Evolutionary conservation across 2,888 invertebrate genomes (phyloP).

Genomic region (Tetragonisca angustula): DNA sequence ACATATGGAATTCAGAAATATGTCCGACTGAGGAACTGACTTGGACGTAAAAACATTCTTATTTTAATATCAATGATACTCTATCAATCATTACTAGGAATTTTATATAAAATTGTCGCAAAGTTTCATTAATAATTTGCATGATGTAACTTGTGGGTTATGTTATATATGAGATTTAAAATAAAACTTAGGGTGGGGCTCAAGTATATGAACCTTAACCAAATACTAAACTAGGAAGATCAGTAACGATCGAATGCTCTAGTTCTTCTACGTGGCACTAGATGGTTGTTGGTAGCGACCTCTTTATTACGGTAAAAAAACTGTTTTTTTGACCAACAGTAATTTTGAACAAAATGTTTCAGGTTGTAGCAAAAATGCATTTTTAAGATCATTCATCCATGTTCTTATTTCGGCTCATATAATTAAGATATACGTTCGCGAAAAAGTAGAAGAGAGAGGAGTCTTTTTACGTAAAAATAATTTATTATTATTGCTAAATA

Average conservation of each 20-base stretch:
- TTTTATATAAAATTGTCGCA: not conserved
- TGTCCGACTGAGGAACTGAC: not conserved
- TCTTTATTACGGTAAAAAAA: constrained; percentile 57
- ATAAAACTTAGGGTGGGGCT: constrained; percentile 71
- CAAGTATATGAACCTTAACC: constrained; percentile 64
- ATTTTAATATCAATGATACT: not conserved
- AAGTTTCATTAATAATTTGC: not conserved
- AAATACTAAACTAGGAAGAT: constrained; percentile 74
- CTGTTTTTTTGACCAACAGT: constrained; percentile 11
- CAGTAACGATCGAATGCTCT: constrained; percentile 75
- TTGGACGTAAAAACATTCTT: not conserved
- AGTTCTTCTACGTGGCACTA: constrained; percentile 71
- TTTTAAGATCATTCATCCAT: not conserved
- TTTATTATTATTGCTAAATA: not conserved
- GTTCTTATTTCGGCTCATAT: not conserved
- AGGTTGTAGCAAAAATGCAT: not conserved
- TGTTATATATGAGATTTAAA: constrained; percentile 5
- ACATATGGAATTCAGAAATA: not conserved
- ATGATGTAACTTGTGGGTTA: not conserved
- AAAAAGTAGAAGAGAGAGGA: not conserved
- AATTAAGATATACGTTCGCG: not conserved
- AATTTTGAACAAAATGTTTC: not conserved
- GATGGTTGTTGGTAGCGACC: constrained; percentile 67
- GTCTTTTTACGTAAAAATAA: not conserved
- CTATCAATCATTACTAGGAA: not conserved